Evolutionary conservation across 2,888 invertebrate species (phyloP), one percentile per base, ranked within the genome.

Genomic region (Adelphocoris suturalis): DNA sequence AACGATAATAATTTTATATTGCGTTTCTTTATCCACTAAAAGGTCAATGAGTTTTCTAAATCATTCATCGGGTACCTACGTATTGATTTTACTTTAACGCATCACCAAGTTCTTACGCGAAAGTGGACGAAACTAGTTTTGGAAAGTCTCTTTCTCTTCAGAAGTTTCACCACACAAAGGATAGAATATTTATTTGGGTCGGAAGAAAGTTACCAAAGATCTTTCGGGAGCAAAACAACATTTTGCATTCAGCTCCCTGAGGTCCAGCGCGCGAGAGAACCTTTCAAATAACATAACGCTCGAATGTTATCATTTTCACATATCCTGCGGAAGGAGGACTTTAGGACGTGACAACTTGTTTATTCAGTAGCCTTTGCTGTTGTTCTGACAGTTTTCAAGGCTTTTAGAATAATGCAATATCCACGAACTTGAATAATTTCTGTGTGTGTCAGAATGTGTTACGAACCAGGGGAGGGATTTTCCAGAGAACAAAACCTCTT

Each of bases 161-260:
- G 7, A 57, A 57, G 57, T 68, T 68, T 19, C 68, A 23, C 19
- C 11, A 23, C 68, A 23, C 68, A 68, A 68, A 68, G 68, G 23
- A 27, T 68, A 68, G 68, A 68, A n/a, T 68, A 68, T 68, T 68
- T 68, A 68, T 68, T 68, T 68, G 23, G 68, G 68, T 68, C 68
- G 9, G 12, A 68, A 68, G 23, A 68, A 68, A 68, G 23, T 68
- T 68, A 68, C 68, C 61, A n/a, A 27, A n/a, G 23, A 12, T 23
- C 68, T 68, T 23, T 68, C 68, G 27, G 68, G 27, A 23, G 68
- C 68, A 68, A 68, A 68, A 68, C 68, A 68, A 68, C 68, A 68
- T 68, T 68, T 23, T 68, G 68, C 68, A 23, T 68, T 23, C 68
- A 61, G 61, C 23, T 7, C 23, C n/a, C 23, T 23, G 7, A 68